Base-by-base conservation (phyloP, 2,113 vertebrate species). In the Hippocampus mohnikei region DNA sequence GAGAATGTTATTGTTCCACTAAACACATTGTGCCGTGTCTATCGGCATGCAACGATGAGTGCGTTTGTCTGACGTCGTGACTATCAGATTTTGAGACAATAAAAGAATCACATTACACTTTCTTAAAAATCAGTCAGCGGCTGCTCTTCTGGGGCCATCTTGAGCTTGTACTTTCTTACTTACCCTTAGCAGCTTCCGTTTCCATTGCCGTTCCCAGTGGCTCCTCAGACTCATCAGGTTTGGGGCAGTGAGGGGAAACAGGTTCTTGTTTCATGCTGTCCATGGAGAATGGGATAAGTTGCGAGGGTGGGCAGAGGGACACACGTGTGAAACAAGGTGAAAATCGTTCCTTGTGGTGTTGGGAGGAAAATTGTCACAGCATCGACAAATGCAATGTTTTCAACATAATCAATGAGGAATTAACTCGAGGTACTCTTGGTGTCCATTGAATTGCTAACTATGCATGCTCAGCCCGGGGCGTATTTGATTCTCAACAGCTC, bases 211-310 rank as follows among this genome's bases (percentile, higher is more conserved):
- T 93, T 1, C 92, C 93, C 67, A 89, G 87, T 0, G 93, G 92
- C 55, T 88, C 84, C 77, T 91, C 91, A 0, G 91, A 79, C 12
- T 93, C 92, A 37, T 93, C 88, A 0, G 91, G 90, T 65, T 93
- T 91, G 18, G 93, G 92, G 74, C 91, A 94, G 20, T 89, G 88
- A 64, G 92, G 92, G 3, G 93, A 94, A 1, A 66, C 76, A 58
- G 8, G 20, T 52, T 79, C 89, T 64, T 91, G 84, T 70, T 91
- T 90, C 1, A 72, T 4, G n/a, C 88, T 90, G 75, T 10, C 12
- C 60, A 46, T 4, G 21, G 67, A 64, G 2, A 52, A 69, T 7
- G 60, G 15, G 15, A 60, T 29, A 15, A 23, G 2, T 2, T 29
- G 13, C 16, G 1, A 18, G 52, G 15, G 52, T 2, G 21, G 52